Base-by-base conservation (phyloP, 2,888 invertebrate genomes). In the Apocheima hispidaria region DNA sequence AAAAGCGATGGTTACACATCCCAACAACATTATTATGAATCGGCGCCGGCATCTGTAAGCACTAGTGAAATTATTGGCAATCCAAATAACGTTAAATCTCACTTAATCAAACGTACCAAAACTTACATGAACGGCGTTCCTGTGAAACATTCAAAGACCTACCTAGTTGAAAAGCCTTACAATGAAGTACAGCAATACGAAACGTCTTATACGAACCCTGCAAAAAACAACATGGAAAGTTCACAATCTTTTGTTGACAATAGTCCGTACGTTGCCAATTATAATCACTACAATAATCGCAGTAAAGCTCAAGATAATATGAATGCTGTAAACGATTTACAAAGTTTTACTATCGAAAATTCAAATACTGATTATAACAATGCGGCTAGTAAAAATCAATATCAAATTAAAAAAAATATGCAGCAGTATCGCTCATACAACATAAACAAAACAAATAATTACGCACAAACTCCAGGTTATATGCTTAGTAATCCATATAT, bases 101-200 rank as follows among this genome's bases (percentile, higher is more conserved):
- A 44, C n/a, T 20, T 43, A n/a, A 3, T 28, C 28, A 10, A 28
- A 35, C 46, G 48, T 30, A n/a, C 33, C 5, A 28, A 51, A 51
- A 51, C 40, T 1, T 40, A 51, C 7, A 20, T 40, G 9, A 30
- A 51, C 10, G 30, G 40, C 2, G 5, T 40, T 4, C 51, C 51
- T 12, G 20, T 51, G 4, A 7, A 49, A 41, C 20, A 56, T 23
- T 23, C 49, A 7, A 21, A 56, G 16, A n/a, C 48, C 1, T 56
- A 49, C 14, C 1, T 16, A 2, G 18, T 38, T 18, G 14, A 50
- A 1, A 50, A 50, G 12, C 10, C 26, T 38, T 12, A 33, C 18
- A n/a, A 33, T 49, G 21, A 30, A 26, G 10, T 16, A 23, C 14
- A 36, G 9, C 18, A 36, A 36, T 36, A n/a, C 2, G 35, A 36